These are phyloP conservation scores for Aphodius sticticus DNA, from an alignment of 2,888 invertebrate species.

Conservation along the genomic window DNA sequence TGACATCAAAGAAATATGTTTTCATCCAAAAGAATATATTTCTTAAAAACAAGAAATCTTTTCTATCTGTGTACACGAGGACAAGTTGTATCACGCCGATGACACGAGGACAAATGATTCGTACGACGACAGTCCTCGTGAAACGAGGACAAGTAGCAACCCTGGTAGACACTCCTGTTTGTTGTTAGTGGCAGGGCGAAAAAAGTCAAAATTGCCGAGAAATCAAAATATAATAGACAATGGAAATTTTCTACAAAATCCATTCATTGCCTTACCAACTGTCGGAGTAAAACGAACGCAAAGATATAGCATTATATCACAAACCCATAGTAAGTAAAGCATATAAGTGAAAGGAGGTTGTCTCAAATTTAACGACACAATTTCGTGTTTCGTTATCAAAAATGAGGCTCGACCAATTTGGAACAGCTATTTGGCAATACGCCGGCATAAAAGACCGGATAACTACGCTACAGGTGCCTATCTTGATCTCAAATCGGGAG, in stretches of 20 bases:
- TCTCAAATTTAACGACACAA: not conserved
- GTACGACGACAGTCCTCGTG: too few species aligned
- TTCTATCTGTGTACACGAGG: too few species aligned
- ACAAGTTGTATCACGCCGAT: too few species aligned
- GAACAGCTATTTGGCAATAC: slow-evolving; percentile 4
- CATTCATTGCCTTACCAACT: too few species aligned
- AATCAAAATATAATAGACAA: too few species aligned
- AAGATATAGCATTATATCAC: not conserved
- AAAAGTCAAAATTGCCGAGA: not conserved
- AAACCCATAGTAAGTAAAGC: not conserved
- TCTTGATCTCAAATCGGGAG: not conserved
- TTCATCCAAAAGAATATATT: too few species aligned
- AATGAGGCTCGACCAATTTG: slow-evolving; percentile 4
- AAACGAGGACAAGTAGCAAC: too few species aligned
- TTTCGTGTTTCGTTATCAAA: not conserved
- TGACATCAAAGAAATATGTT: too few species aligned
- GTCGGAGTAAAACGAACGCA: not conserved
- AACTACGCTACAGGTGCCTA: not conserved
- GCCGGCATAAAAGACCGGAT: not conserved
- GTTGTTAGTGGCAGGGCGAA: not conserved
- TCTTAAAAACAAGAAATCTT: too few species aligned
- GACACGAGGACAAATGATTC: too few species aligned
- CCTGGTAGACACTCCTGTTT: not conserved
- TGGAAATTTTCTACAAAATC: too few species aligned
- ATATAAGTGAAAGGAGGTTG: not conserved